These are phyloP conservation scores for Leucosticte australis DNA, from an alignment of 2,113 vertebrate genomes.

Conservation along the genomic window DNA sequence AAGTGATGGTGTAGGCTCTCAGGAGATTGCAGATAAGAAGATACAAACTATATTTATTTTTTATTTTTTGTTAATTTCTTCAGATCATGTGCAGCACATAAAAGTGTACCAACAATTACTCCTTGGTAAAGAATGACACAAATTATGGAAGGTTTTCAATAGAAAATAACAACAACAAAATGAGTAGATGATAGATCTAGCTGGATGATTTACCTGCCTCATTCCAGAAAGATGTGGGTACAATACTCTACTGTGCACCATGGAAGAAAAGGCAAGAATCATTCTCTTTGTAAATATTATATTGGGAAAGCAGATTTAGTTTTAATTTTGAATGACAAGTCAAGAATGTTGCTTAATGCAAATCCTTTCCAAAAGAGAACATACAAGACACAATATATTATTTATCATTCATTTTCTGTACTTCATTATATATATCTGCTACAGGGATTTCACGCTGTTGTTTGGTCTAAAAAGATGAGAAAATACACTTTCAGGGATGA, in stretches of 20 bases:
- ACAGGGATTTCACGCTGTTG: not conserved
- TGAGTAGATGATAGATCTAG: not conserved
- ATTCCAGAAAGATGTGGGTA: not conserved
- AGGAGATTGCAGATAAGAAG: not conserved
- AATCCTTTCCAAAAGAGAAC: conserved; percentile 48
- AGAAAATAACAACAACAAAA: not conserved
- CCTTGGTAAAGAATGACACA: not conserved
- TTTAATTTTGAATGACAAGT: conserved; percentile 67
- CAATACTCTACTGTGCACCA: not conserved
- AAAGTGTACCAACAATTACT: not conserved
- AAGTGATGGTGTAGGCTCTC: not conserved
- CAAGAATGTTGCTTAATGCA: conserved; percentile 39
- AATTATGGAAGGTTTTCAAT: not conserved
- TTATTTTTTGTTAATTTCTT: not conserved
- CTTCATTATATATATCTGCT: conserved; percentile 35
- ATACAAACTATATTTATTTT: not conserved
- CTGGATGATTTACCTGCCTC: not conserved
- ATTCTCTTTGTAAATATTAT: conserved; percentile 60
- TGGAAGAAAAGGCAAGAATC: not conserved
- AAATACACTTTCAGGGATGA: not conserved
- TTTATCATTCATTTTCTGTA: conserved; percentile 32
- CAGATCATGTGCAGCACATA: not conserved
- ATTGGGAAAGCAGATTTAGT: conserved; percentile 43
- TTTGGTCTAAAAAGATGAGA: conserved; percentile 2
- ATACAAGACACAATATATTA: conserved; percentile 44